These are phyloP conservation scores for Myotis davidii DNA, from an alignment of 2,113 vertebrate genomes.

Conservation along the genomic window DNA sequence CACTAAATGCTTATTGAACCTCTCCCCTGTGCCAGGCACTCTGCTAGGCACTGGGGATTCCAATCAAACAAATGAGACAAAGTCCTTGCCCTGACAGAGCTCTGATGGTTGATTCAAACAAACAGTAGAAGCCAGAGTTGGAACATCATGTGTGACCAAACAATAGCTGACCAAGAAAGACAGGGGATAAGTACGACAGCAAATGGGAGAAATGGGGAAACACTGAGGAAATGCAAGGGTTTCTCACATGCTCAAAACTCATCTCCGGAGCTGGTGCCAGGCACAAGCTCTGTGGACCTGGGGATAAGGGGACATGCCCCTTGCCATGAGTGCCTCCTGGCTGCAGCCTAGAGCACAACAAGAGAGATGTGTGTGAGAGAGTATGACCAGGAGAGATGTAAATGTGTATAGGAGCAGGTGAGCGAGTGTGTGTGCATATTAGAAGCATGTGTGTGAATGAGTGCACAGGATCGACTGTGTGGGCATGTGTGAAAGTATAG, in stretches of 20 bases:
- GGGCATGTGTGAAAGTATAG: neutral
- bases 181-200: neutral
- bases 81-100: neutral
- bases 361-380: neutral
- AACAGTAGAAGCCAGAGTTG: neutral
- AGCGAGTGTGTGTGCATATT: neutral
- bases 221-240: neutral
- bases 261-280: neutral
- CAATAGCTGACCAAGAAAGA: neutral
- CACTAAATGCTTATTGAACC: neutral
- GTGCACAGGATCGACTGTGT: neutral
- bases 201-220: neutral
- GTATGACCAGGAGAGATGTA: neutral
- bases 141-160: neutral
- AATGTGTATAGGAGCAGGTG: neutral
- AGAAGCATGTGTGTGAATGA: neutral
- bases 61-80: slow-evolving; percentile 2
- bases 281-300: neutral
- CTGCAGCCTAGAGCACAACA: neutral
- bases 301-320: neutral
- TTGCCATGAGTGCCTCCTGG: slow-evolving; percentile 24
- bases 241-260: neutral
- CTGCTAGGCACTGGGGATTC: slow-evolving; percentile 2
- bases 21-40: neutral
- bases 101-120: slow-evolving; percentile 34